Percentiles rank a stretch among this genome's conserved stretches.
phyloP scores from a whole-genome alignment of 2,888 invertebrate species.

The Chrysodeixis includens region DNA sequence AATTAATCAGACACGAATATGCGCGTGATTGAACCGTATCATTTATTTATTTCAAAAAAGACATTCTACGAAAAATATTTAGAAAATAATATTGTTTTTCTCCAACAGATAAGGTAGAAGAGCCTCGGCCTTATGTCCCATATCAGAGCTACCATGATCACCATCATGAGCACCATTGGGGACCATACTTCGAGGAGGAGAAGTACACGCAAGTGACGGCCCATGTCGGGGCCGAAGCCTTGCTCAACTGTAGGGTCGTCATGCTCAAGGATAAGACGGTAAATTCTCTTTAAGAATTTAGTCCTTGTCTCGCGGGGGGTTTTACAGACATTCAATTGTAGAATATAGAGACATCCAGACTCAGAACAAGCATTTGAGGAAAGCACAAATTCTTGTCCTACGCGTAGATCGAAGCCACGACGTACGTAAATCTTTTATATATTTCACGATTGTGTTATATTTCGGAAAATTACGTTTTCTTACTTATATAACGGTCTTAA shows the following conservation, averaged over 20 bases:
- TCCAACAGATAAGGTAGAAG: constrained; percentile 81
- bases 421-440: no score
- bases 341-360: no score
- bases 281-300: no score
- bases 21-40: not conserved
- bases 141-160: constrained; percentile 88
- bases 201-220: constrained; percentile 89
- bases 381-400: no score
- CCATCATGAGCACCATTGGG: constrained; percentile 92
- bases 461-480: no score
- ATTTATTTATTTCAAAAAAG: not conserved
- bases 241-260: constrained; percentile 91
- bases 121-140: constrained; percentile 80
- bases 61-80: not conserved
- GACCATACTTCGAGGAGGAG: constrained; percentile 92
- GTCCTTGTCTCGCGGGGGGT: no score
- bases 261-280: constrained; percentile 93
- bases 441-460: no score
- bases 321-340: no score
- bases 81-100: constrained; percentile 15
- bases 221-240: constrained; percentile 91
- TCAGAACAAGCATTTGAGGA: no score
- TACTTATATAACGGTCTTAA: no score
- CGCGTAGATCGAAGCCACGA: no score
- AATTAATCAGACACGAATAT: no score